Evolutionary conservation across 2,888 invertebrate genomes (phyloP), one percentile per base, ranked within the genome.

Genomic region (Muscina levida): DNA sequence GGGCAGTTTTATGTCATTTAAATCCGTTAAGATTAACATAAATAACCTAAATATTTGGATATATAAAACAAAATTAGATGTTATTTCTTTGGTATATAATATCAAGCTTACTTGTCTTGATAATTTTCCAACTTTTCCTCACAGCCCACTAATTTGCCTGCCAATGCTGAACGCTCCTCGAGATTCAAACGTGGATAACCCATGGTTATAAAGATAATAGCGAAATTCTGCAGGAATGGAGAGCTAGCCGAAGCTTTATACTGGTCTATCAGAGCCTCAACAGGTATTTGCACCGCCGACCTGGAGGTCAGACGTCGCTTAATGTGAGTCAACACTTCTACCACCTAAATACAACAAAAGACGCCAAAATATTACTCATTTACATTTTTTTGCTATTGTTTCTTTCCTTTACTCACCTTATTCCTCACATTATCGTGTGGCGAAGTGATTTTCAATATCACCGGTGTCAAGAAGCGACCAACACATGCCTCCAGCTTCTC

Each of bases 161-260:
- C 93, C 78, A 97, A 90, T 82, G 93, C 93, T 4, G 94, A 92
- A 90, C 97, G 97, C 86, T 95, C 93, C 10, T 94, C 94, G 62
- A 93, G 91, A 11, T 94, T 92, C 85, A 97, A 91, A 70, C 98
- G 92, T 0, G 97, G 97, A 91, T 94, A 98, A 8, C 98, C 98
- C 93, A 97, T 93, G 87, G 96, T 97, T 82, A 98, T 95, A 89
- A 98, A 98, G 85, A 98, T 96, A 74, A 98, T 96, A 11, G 97
- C 94, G 88, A 98, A 98, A 90, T 98, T 98, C 95, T 97, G 92
- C 19, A 93, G 92, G 87, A 88, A 86, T 94, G 95, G 92, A 94
- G 97, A 87, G 94, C 93, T 91, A 1, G 85, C 84, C 0, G 86
- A 83, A 4, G 95, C 93, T 86, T 93, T 93, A 90, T 97, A 98